A percentile compares a stretch with the other conserved stretches of the same genome.
Conservation (phyloP, 2,888 invertebrate genomes). For the Drosophila putrida region DNA sequence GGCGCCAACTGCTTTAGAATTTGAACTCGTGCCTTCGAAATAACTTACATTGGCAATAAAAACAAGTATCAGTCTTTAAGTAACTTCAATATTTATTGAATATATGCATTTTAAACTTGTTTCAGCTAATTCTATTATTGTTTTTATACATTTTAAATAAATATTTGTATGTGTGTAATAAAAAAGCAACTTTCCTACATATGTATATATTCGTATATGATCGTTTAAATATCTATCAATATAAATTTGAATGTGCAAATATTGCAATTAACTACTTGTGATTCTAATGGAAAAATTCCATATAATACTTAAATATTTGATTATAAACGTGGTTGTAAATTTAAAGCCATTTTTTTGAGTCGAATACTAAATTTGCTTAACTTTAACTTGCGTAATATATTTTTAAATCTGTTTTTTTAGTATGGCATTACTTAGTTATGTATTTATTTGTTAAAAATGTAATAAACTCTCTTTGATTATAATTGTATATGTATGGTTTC, state of each 20-base stretch:
- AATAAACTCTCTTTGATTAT: constrained; percentile 47
- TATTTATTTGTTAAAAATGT: constrained; percentile 52
- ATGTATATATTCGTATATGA: constrained; percentile 47
- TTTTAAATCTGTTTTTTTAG: constrained; percentile 18
- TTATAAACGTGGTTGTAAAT: constrained; percentile 63
- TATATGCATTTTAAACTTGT: constrained; percentile 31
- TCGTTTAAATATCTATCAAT: constrained; percentile 37
- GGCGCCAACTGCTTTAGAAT: background rate
- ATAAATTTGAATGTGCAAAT: constrained; percentile 55
- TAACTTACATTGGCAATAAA: background rate
- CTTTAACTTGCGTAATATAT: constrained; percentile 39
- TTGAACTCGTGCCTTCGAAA: background rate
- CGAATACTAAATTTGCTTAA: constrained; percentile 53
- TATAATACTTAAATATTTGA: constrained; percentile 52
- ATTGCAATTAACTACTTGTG: constrained; percentile 56
- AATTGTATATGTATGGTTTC: constrained; percentile 47
- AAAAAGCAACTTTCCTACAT: constrained; percentile 43
- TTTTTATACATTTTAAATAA: constrained; percentile 31
- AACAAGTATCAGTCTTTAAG: background rate
- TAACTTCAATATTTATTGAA: constrained; percentile 45
- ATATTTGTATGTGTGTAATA: constrained; percentile 30
- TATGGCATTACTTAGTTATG: constrained; percentile 32
- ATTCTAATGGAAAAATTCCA: constrained; percentile 49
- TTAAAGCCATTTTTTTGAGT: constrained; percentile 66
- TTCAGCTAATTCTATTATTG: constrained; percentile 48